Evolutionary conservation across 2,113 vertebrate species (phyloP), one percentile per base, ranked within the genome.

Genomic region (Chionodraco myersi): DNA sequence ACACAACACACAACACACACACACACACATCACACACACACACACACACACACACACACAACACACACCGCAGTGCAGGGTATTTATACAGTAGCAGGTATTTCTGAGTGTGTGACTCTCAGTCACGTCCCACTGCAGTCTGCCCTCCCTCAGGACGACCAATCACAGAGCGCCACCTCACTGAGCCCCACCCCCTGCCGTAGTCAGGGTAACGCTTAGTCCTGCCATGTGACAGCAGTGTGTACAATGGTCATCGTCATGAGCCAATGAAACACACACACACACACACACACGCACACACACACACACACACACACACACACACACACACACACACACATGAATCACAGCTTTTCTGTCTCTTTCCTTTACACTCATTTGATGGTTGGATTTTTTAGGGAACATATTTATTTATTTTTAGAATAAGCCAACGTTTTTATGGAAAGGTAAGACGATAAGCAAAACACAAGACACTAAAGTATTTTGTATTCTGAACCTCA

Each of bases 51-150:
- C 51, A 18, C 48, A 54, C 51, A 18, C 51, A 18, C 51, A 52
- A 52, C 36, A 41, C 36, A 41, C 36, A 41, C 36, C 36, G 7
- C 36, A 44, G 10, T 51, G 49, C 63, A 59, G n/a, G 59, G 56
- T 8, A 63, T 21, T 41, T n/a, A 30, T 10, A 11, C 74, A 59
- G n/a, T 11, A 36, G 30, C 21, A 44, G 47, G 21, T 58, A 36
- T 64, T 78, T 59, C 63, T 72, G 30, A 63, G 44, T 15, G 52
- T 34, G 52, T 23, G 26, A 56, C 34, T 78, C 65, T 82, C 83
- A 68, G 88, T 94, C 94, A 95, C 92, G 93, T 95, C 92, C 86
- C 92, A 93, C 91, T 95, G 94, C 94, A 94, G 94, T 93, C 86
- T 67, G 89, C 90, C 92, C 83, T 70, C 86, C 74, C 44, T 30